These are phyloP conservation scores for Lasioglossum leucozonium DNA, from an alignment of 2,888 invertebrate genomes.

Conservation along the genomic window DNA sequence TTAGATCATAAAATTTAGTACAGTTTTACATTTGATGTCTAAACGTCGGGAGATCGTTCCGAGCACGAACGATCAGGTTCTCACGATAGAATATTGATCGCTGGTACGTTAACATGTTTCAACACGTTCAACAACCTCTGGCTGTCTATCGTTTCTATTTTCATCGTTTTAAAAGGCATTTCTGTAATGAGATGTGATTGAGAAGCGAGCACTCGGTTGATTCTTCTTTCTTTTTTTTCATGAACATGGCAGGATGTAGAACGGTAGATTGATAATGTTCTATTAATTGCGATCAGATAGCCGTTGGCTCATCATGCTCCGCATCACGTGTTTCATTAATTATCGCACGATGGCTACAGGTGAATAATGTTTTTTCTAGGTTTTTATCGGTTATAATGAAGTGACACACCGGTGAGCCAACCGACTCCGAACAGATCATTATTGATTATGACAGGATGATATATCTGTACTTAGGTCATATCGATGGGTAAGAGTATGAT, in stretches of 20 bases:
- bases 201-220: neutral
- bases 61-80: neutral
- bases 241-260: neutral
- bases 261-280: neutral
- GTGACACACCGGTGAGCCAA: neutral
- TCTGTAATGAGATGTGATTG: neutral
- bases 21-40: neutral
- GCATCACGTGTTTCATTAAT: neutral
- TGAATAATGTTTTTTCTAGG: neutral
- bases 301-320: neutral
- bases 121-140: neutral
- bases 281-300: slow-evolving; percentile 1
- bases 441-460: slow-evolving; percentile 12
- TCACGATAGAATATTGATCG: neutral
- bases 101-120: neutral
- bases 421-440: neutral
- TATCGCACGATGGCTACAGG: neutral
- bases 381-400: slow-evolving; percentile 4
- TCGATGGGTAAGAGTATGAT: neutral
- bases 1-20: neutral
- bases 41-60: neutral
- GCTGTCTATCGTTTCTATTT: neutral
- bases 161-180: neutral
- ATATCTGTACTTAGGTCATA: neutral
- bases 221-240: neutral